Percentiles rank a stretch among this genome's conserved stretches.
These are phyloP conservation scores for Smittia aterrima DNA, from an alignment of 2,888 invertebrate species.

Conservation along the genomic window DNA sequence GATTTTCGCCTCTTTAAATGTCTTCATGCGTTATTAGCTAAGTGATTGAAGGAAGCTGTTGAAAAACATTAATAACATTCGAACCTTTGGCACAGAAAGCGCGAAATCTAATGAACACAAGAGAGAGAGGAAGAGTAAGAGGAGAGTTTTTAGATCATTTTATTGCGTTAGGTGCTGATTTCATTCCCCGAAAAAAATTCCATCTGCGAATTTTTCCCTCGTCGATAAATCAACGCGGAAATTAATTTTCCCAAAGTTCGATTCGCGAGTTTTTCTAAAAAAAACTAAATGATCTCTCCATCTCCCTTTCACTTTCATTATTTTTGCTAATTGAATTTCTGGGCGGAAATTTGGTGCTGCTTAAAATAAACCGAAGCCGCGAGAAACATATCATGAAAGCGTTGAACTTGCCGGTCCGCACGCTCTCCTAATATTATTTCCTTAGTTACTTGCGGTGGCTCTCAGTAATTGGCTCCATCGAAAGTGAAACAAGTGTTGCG, in stretches of 20 bases:
- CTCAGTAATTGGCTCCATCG: background rate
- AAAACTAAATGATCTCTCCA: background rate
- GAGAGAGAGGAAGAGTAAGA: no score
- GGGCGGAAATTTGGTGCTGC: constrained; percentile 2
- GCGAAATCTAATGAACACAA: no score
- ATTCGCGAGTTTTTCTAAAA: no score
- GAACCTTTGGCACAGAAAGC: no score
- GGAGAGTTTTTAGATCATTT: no score
- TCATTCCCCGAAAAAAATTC: no score
- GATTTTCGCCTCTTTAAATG: background rate
- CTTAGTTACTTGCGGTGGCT: background rate
- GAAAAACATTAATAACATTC: no score
- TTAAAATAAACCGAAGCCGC: background rate
- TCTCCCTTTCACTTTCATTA: background rate
- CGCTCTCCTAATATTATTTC: no score
- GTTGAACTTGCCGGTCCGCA: background rate
- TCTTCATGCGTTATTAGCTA: background rate
- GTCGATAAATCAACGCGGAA: background rate
- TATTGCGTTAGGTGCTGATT: no score
- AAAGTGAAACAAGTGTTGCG: constrained; percentile 3
- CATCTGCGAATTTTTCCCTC: no score
- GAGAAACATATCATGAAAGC: background rate
- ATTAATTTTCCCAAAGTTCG: no score
- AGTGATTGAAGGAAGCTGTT: background rate
- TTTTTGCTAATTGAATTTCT: constrained; percentile 3